These are phyloP conservation scores for Drosophila subpulchrella DNA, from an alignment of 1,140 invertebrate genomes.

Conservation along the genomic window DNA sequence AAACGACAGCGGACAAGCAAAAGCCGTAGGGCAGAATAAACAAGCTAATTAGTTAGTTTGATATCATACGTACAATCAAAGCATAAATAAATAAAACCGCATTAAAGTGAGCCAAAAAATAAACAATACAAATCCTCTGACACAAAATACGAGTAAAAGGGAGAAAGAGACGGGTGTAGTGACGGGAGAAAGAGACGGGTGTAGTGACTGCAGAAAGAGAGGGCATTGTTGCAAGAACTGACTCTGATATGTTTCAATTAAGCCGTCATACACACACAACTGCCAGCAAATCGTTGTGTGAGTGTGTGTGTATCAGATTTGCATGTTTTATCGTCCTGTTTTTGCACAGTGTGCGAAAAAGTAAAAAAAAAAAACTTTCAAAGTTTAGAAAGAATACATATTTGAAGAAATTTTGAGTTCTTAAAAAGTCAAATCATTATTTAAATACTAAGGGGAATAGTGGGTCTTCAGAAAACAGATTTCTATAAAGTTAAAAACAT, in stretches of 20 bases:
- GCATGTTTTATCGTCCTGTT: constrained; percentile 30
- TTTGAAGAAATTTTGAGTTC: neutral
- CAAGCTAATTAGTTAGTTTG: constrained; percentile 61
- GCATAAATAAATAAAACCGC: constrained; percentile 18
- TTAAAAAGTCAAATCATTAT: too few species aligned
- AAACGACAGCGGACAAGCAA: constrained; percentile 3
- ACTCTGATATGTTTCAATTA: constrained; percentile 52
- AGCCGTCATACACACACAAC: constrained; percentile 29
- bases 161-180: neutral
- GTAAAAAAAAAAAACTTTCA: neutral
- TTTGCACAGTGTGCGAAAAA: constrained; percentile 1
- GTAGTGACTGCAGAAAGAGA: too few species aligned
- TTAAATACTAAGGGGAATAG: neutral
- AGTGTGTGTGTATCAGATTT: constrained; percentile 28
- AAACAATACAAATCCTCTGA: neutral
- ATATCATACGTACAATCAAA: constrained; percentile 28
- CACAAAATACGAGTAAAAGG: neutral
- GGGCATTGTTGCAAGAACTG: constrained; percentile 16
- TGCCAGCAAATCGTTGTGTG: constrained; percentile 2
- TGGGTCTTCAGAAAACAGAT: too few species aligned
- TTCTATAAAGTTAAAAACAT: neutral
- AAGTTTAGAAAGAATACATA: neutral
- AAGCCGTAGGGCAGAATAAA: constrained; percentile 27
- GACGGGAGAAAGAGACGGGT: neutral
- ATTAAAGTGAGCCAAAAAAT: constrained; percentile 6